phyloP scores from a whole-genome alignment of 2,888 invertebrate species.

The Amphipoea oculea region DNA sequence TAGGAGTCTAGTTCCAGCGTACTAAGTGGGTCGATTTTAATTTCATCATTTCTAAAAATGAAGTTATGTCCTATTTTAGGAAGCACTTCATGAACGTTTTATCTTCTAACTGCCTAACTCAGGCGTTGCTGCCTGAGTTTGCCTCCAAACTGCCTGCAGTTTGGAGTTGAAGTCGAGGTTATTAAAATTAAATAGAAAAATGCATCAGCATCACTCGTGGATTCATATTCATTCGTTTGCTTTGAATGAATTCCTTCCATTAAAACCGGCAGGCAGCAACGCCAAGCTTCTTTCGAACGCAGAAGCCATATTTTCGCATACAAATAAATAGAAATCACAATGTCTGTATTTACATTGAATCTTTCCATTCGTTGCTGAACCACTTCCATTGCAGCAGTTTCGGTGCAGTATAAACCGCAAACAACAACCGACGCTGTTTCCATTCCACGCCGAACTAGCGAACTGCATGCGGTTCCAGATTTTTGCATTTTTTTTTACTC shows the following conservation, averaged over 20 bases:
- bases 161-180: neutral
- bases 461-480: constrained; percentile 66
- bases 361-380: constrained; percentile 58
- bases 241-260: neutral
- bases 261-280: constrained; percentile 13
- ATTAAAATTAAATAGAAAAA: neutral
- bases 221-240: neutral
- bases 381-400: constrained; percentile 62
- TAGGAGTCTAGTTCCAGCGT: constrained; percentile 7
- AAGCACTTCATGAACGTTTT: neutral
- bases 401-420: constrained; percentile 69
- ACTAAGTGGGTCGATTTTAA: neutral
- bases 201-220: neutral
- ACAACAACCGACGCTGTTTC: constrained; percentile 67
- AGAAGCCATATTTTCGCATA: constrained; percentile 51
- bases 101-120: too few species aligned
- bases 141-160: too few species aligned
- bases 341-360: constrained; percentile 63
- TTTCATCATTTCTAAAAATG: neutral
- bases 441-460: constrained; percentile 68
- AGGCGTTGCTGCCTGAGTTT: too few species aligned
- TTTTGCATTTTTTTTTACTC: constrained; percentile 66
- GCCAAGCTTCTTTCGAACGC: constrained; percentile 15
- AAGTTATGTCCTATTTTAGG: neutral
- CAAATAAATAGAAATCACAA: constrained; percentile 60